Base-by-base conservation (phyloP, 2,888 invertebrate species). In the Drosophila buzzatii region DNA sequence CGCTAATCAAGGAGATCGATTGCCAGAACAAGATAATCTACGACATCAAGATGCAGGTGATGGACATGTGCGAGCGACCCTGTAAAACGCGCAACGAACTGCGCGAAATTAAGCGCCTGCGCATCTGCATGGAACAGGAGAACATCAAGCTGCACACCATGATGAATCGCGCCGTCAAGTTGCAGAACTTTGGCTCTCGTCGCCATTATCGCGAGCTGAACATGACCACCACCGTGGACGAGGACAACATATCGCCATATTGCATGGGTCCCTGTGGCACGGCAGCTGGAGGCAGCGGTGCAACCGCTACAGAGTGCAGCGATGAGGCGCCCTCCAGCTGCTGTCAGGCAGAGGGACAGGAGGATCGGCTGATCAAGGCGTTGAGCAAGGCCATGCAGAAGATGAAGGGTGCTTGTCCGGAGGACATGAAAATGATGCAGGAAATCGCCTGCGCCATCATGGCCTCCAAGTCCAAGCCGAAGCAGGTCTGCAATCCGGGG, bases 111-210 rank as follows among this genome's bases (percentile, higher is more conserved):
- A 89, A 90, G 37, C 82, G 83, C 9, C 44, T 92, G 27, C 81
- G 90, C 20, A 82, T 85, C n/a, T 91, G 90, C 63, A 90, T 92
- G 87, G 92, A 92, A 64, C 89, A 87, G 51, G 93, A 93, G 75
- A 91, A 91, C 59, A 73, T 90, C 1, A 93, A 93, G 69, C 68
- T 92, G 6, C 89, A 85, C 18, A 87, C 85, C 20, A 87, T 93
- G 70, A 85, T 92, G 69, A 85, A 80, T 12, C 83, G 80, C 12
- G 92, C 92, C 0, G 85, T 92, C 12, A 61, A 82, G 45, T 78
- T 93, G 70, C 93, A 93, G 73, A 91, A 92, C 49, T 89, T 84
- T 35, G 89, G 91, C 18, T 92, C 92, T 0, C 88, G 76, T 35
- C 83, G 90, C 0, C 85, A 79, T 37, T 93, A 92, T 66, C 81